Percentiles rank a stretch among this genome's conserved stretches.
These are phyloP conservation scores for Epirrhoe tristata DNA, from an alignment of 2,888 invertebrate species.

Conservation along the genomic window DNA sequence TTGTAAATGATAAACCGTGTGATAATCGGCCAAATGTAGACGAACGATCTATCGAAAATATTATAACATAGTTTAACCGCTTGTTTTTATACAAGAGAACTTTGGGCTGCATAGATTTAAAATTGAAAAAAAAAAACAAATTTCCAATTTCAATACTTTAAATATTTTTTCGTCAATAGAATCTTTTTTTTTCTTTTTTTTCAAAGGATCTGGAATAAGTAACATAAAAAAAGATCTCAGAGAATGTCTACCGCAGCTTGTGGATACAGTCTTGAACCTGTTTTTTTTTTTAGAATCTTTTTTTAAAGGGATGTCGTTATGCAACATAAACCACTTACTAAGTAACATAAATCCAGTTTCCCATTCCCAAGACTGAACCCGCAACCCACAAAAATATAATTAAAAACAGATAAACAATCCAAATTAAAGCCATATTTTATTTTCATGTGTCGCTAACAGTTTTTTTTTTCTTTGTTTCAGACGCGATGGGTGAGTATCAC, in stretches of 20 bases:
- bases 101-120: not conserved
- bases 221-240: no score
- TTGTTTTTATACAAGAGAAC: not conserved
- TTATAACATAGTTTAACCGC: not conserved
- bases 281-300: not conserved
- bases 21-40: not conserved
- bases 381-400: slow-evolving; percentile 37
- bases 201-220: no score
- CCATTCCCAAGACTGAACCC: slow-evolving; percentile 36
- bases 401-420: slow-evolving; percentile 39
- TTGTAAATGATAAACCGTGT: not conserved
- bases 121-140: slow-evolving; percentile 2
- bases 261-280: no score
- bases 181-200: not conserved
- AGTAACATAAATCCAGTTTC: slow-evolving; percentile 30
- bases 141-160: slow-evolving; percentile 13
- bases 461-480: slow-evolving; percentile 87
- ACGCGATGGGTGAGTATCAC: slow-evolving; percentile 91
- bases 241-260: no score
- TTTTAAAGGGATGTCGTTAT: slow-evolving; percentile 26
- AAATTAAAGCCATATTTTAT: slow-evolving; percentile 44
- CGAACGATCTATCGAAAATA: not conserved
- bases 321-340: slow-evolving; percentile 25
- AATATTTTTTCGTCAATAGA: not conserved
- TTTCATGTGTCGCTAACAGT: slow-evolving; percentile 49